Base-by-base conservation (phyloP, 2,797 vertebrate genomes). In the Acrossocheilus wenchowensis region DNA sequence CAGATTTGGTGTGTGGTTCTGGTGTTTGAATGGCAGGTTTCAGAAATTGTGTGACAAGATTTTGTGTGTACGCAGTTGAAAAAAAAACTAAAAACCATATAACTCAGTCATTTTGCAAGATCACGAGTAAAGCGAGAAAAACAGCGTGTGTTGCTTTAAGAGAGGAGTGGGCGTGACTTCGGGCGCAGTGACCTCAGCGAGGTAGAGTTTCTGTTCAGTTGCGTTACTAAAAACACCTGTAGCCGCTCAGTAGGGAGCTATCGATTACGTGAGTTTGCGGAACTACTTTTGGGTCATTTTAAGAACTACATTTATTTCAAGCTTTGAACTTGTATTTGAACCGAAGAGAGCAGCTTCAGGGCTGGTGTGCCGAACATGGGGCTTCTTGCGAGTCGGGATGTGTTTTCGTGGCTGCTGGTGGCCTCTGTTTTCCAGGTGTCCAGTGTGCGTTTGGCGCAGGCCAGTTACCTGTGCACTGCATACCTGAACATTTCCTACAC, bases 401-500 rank as follows among this genome's bases (percentile, higher is more conserved):
- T 89, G 72, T 89, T 88, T 83, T 74, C 84, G 68, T 89, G 86
- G 88, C 43, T 91, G 50, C 74, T 90, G 36, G 68, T 88, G 52
- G 87, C 78, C 19, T 85, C 82, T 54, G 74, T 80, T 52, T 68
- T 91, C 41, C 90, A 90, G 89, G 90, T 89, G 6, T 89, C 85
- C 41, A 86, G 74, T 23, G 74, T 89, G 79, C 86, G 89, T 50
- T 87, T 84, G 39, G 89, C 90, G 30, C 89, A 85, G 5, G 94
- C 93, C 6, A 92, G 93, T 57, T 90, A 90, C 0, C 90, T 95
- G 85, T 96, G 94, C 94, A 95, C 94, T 0, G 96, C 96, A 1
- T 96, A 94, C 92, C 89, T 97, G 74, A 96, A 96, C 90, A 94
- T 96, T 78, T 95, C 96, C 19, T 96, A 93, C 75, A 84, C 88